Conservation (phyloP, 1,140 invertebrate species). For the Teleopsis dalmanni region DNA sequence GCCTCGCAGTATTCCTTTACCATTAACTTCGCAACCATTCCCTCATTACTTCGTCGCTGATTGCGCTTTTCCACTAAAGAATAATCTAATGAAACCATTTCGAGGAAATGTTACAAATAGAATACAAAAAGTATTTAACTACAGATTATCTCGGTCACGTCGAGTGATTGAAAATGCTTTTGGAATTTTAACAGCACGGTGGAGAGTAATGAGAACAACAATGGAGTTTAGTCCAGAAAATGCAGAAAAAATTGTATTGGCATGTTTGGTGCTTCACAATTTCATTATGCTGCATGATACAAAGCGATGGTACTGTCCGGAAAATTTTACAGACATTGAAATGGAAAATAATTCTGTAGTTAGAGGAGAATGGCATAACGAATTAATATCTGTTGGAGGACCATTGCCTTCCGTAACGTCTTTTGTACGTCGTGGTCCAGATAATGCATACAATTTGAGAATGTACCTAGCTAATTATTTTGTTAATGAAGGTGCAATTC, state of each 20-base stretch:
- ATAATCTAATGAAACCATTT: conserved; percentile 46
- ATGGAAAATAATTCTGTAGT: too few relatives aligned
- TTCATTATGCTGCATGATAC: not conserved
- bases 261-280: not conserved
- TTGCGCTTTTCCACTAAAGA: conserved; percentile 44
- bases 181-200: conserved; percentile 44
- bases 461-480: too few relatives aligned
- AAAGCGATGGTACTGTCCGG: not conserved
- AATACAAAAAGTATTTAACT: conserved; percentile 33
- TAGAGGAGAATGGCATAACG: too few relatives aligned
- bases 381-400: too few relatives aligned
- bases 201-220: conserved; percentile 18
- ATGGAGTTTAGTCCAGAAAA: not conserved
- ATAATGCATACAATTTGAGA: too few relatives aligned
- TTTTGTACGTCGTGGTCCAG: too few relatives aligned
- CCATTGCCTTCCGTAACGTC: too few relatives aligned
- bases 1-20: conserved; percentile 10
- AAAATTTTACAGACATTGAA: not conserved
- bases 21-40: conserved; percentile 15
- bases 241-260: not conserved
- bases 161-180: conserved; percentile 29
- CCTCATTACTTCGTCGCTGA: conserved; percentile 46
- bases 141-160: conserved; percentile 30
- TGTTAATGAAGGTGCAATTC: too few relatives aligned
- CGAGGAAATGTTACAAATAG: conserved; percentile 23